A percentile compares a stretch with the other conserved stretches of the same genome.
These are phyloP conservation scores for Molossus alvarezi DNA, from an alignment of 2,797 vertebrate genomes.

Conservation along the genomic window DNA sequence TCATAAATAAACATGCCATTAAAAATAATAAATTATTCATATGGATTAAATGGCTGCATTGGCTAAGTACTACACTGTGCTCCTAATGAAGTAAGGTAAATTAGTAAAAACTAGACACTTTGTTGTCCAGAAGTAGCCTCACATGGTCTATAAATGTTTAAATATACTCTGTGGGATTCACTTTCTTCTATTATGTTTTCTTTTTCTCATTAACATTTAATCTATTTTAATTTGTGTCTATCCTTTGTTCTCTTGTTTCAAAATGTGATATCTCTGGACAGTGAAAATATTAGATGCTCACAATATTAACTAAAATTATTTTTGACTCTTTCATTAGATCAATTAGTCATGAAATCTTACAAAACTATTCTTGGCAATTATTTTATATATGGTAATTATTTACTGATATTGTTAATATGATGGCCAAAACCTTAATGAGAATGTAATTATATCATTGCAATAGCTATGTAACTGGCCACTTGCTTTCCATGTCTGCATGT, in stretches of 20 bases:
- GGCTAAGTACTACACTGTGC: conserved; percentile 74
- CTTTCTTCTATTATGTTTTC: not conserved
- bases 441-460: not conserved
- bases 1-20: conserved; percentile 88
- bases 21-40: conserved; percentile 90
- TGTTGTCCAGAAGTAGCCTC: not conserved
- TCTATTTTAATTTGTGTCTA: not conserved
- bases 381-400: not conserved
- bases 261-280: not conserved
- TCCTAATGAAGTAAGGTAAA: conserved; percentile 85
- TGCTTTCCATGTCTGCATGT: not conserved
- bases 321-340: not conserved
- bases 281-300: not conserved
- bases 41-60: conserved; percentile 83
- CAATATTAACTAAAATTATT: not conserved
- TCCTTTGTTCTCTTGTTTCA: not conserved
- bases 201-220: not conserved
- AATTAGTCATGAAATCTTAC: not conserved
- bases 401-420: not conserved
- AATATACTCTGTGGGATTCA: not conserved
- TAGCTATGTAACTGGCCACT: not conserved
- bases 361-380: not conserved
- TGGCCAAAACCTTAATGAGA: not conserved
- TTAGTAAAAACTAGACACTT: conserved; percentile 66
- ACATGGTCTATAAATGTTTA: not conserved